These are phyloP conservation scores for Epiblema foenella DNA, from an alignment of 2,888 invertebrate species.

Conservation along the genomic window DNA sequence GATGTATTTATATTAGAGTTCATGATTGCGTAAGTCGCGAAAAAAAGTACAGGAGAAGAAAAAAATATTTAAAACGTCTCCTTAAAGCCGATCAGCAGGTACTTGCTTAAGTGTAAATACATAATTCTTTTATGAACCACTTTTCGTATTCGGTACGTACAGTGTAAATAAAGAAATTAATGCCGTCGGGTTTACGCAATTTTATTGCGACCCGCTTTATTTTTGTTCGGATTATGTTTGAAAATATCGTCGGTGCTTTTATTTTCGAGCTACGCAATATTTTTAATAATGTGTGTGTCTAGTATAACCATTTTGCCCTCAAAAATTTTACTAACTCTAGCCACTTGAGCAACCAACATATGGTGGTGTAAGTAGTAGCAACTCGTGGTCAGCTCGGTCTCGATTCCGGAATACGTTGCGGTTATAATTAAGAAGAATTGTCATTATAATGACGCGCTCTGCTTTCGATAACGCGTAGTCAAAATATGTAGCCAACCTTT, in stretches of 20 bases:
- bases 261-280: neutral
- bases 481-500: too few species aligned
- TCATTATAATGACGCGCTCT: neutral
- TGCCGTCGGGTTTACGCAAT: slow-evolving; percentile 30
- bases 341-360: neutral
- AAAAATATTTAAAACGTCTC: neutral
- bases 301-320: too few species aligned
- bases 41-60: neutral
- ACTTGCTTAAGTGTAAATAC: slow-evolving; percentile 34
- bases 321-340: too few species aligned
- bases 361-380: neutral
- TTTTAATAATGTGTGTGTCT: too few species aligned
- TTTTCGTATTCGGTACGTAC: slow-evolving; percentile 21
- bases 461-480: neutral
- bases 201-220: slow-evolving; percentile 20
- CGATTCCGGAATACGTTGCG: neutral
- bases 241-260: slow-evolving; percentile 19
- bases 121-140: slow-evolving; percentile 40
- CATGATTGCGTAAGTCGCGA: too few species aligned
- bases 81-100: slow-evolving; percentile 28
- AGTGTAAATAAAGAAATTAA: slow-evolving; percentile 39
- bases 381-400: neutral
- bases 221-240: slow-evolving; percentile 28
- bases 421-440: neutral
- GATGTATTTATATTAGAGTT: too few species aligned